These are phyloP conservation scores for Imbricaverruca yamaguchii DNA, from an alignment of 2,888 invertebrate genomes.

Conservation along the genomic window DNA sequence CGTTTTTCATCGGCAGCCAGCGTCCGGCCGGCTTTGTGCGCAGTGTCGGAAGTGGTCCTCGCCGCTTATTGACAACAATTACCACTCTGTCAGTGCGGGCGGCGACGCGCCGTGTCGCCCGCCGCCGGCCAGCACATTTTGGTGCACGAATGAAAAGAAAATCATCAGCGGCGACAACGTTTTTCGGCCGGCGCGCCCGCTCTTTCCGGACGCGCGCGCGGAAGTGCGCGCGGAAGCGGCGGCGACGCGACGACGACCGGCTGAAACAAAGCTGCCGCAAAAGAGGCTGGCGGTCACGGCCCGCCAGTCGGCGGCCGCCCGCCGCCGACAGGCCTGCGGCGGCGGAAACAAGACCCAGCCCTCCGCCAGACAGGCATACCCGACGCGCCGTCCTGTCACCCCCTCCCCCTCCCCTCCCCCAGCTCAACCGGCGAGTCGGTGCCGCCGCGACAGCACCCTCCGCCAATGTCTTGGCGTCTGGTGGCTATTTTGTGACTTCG, in stretches of 20 bases:
- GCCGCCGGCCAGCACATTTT: not conserved
- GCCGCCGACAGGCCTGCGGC: too few relatives aligned
- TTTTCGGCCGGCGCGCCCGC: not conserved
- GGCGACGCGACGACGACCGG: not conserved
- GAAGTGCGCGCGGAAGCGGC: not conserved
- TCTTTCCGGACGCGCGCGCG: not conserved
- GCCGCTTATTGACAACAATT: conserved; percentile 18
- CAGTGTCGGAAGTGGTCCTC: not conserved
- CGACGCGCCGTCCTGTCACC: too few relatives aligned
- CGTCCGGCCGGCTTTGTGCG: not conserved
- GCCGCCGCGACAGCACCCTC: too few relatives aligned
- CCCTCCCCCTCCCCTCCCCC: too few relatives aligned
- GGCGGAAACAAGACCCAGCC: too few relatives aligned
- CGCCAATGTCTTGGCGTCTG: too few relatives aligned
- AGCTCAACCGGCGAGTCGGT: too few relatives aligned
- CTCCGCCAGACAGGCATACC: too few relatives aligned
- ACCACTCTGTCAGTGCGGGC: not conserved
- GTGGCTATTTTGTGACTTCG: too few relatives aligned
- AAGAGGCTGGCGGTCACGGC: not conserved
- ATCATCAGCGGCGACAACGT: not conserved
- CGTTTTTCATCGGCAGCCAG: not conserved
- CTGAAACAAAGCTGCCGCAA: conserved; percentile 1
- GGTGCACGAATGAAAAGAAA: conserved; percentile 2
- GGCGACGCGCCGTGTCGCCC: not conserved
- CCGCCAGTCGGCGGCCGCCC: not conserved